Base-by-base conservation (phyloP, 2,113 vertebrate species). In the Rhadina sibilatrix region DNA sequence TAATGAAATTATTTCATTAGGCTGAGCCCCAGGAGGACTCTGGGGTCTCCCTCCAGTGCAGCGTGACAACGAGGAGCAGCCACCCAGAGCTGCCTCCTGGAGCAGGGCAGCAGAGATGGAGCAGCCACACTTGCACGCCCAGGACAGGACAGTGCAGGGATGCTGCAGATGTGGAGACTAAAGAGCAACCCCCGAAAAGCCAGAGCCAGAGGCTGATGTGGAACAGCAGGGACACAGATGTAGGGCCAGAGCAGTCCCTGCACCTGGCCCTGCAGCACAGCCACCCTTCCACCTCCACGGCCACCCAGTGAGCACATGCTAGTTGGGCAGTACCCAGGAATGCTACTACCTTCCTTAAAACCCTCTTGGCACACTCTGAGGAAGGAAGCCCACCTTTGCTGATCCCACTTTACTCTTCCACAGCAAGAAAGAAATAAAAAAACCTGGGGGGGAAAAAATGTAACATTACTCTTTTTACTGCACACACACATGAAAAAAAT, bases 361-460 rank as follows among this genome's bases (percentile, higher is more conserved):
- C 21, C 40, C 54, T 60, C 57, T 35, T 28, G 60, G 49, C 60
- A 15, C 6, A 3, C 78, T 15, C 11, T 6, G 40, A 87, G 64
- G 46, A 88, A 88, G 90, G 82, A 90, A 90, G 76, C 2, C 22
- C 56, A 81, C 68, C 76, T 88, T 42, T 22, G 44, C 54, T 47
- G 82, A 63, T 66, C 81, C 52, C 37, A 49, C 50, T 86, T 75
- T 52, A 61, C 83, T 49, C 63, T 83, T 37, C 88, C 49, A 4
- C 30, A 75, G 64, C 57, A 91, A 91, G 59, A 87, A 91, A 85
- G 78, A 93, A 95, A 83, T 37, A 90, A 89, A 53, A 61, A 88
- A 70, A 54, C 23, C 42, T 4, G 9, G 37, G 28, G 25, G 7
- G 6, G 12, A 17, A 4, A 18, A 68, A 37, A 72, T 8, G 42